A percentile compares a stretch with the other conserved stretches of the same genome.
Evolutionary conservation across 2,888 invertebrate species (phyloP).

Genomic region (Nomada hirtipes): DNA sequence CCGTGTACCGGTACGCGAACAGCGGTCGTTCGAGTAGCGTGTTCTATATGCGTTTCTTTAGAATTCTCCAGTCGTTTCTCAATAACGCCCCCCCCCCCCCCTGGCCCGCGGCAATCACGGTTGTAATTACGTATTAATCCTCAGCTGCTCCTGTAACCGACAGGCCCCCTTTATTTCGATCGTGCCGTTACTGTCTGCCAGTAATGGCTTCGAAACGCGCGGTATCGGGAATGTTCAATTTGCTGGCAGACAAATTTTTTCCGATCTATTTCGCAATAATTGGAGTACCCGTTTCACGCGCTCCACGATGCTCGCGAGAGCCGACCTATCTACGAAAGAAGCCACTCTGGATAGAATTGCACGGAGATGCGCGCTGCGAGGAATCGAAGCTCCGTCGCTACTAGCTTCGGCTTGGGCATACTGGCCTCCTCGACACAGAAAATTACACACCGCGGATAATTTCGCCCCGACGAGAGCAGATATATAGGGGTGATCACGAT

Average conservation of each 20-base stretch:
- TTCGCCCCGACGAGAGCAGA: conserved; percentile 40
- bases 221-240: too few species aligned
- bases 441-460: conserved; percentile 66
- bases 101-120: conserved; percentile 23
- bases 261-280: too few species aligned
- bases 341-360: background rate
- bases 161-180: conserved; percentile 10
- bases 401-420: background rate
- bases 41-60: conserved; percentile 42
- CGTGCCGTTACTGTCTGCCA: background rate
- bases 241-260: too few species aligned
- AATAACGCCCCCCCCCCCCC: conserved; percentile 69
- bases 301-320: too few species aligned
- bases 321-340: too few species aligned
- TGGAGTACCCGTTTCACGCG: too few species aligned
- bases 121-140: conserved; percentile 52
- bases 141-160: conserved; percentile 32
- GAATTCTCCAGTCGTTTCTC: conserved; percentile 70
- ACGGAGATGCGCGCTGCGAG: background rate
- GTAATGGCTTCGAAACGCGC: conserved; percentile 2
- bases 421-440: conserved; percentile 61
- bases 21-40: conserved; percentile 4
- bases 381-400: conserved; percentile 20
- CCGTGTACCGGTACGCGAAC: conserved; percentile 50
- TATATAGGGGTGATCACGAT: conserved; percentile 54